Conservation (phyloP, 2,888 invertebrate genomes). For the Mimumesa dahlbomi region DNA sequence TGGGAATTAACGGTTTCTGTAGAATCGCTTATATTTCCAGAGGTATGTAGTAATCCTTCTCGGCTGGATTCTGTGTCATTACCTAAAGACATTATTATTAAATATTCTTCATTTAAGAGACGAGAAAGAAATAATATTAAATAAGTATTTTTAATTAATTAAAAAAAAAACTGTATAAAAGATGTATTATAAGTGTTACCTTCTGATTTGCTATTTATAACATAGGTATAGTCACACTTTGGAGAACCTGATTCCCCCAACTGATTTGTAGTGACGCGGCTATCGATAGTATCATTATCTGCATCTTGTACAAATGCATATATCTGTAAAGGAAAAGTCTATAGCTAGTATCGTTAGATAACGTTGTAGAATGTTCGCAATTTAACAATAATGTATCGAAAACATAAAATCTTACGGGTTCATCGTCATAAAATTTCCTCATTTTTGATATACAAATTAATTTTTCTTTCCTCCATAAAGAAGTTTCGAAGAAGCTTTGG, state of each 20-base stretch:
- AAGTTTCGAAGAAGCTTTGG: constrained; percentile 69
- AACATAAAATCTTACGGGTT: constrained; percentile 25
- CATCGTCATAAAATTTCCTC: constrained; percentile 47
- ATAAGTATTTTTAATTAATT: neutral
- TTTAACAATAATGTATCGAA: neutral
- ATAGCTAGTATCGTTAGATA: neutral
- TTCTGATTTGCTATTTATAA: neutral
- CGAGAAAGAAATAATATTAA: neutral
- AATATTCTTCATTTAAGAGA: neutral
- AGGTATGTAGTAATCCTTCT: neutral
- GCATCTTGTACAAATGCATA: neutral
- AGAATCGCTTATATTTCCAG: neutral
- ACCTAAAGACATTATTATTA: constrained; percentile 1
- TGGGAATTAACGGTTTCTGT: constrained; percentile 1
- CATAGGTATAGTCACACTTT: constrained; percentile 19
- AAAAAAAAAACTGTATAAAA: neutral
- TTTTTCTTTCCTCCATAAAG: constrained; percentile 72
- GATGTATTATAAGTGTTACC: constrained; percentile 34
- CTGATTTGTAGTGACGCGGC: constrained; percentile 1
- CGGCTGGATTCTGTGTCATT: constrained; percentile 14
- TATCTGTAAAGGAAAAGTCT: constrained; percentile 26
- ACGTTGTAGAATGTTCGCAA: neutral
- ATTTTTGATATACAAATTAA: constrained; percentile 72
- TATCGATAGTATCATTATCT: neutral
- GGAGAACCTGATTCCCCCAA: constrained; percentile 4